Percentiles rank a stretch among this genome's conserved stretches.
phyloP scores from a whole-genome alignment of 2,113 vertebrate genomes.

The Chaenocephalus aceratus region DNA sequence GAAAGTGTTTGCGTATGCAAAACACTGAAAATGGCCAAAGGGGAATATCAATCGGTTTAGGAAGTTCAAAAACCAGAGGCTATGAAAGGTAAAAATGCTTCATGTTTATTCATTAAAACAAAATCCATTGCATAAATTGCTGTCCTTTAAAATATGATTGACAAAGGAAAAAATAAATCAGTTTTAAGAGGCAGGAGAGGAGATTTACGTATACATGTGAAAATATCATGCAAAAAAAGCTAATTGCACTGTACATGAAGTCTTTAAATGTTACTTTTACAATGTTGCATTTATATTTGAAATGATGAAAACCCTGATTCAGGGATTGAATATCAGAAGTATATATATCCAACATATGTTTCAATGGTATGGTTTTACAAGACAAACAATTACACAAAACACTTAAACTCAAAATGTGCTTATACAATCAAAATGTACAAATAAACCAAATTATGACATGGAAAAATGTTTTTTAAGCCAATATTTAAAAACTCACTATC shows the following conservation, averaged over 20 bases:
- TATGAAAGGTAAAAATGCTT: background rate
- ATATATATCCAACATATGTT: background rate
- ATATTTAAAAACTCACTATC: background rate
- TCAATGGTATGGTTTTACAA: background rate
- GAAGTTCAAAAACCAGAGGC: background rate
- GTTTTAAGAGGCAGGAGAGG: background rate
- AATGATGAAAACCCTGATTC: constrained; percentile 11
- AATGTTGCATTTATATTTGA: background rate
- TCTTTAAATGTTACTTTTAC: background rate
- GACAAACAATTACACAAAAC: constrained; percentile 6
- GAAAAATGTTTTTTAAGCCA: background rate
- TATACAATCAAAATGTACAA: constrained; percentile 3
- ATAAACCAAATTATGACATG: background rate
- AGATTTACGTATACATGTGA: background rate
- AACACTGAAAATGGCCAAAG: constrained; percentile 16
- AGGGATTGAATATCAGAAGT: background rate
- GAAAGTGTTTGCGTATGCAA: constrained; percentile 28
- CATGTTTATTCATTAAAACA: constrained; percentile 37
- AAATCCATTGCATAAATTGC: background rate
- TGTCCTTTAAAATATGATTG: background rate
- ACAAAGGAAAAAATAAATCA: background rate
- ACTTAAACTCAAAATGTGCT: background rate
- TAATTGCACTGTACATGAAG: background rate
- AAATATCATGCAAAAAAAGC: background rate
- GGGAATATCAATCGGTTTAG: constrained; percentile 28